A percentile compares a stretch with the other conserved stretches of the same genome.
These are phyloP conservation scores for Poeciliopsis gracilis DNA, from an alignment of 2,797 vertebrate species.

Conservation along the genomic window DNA sequence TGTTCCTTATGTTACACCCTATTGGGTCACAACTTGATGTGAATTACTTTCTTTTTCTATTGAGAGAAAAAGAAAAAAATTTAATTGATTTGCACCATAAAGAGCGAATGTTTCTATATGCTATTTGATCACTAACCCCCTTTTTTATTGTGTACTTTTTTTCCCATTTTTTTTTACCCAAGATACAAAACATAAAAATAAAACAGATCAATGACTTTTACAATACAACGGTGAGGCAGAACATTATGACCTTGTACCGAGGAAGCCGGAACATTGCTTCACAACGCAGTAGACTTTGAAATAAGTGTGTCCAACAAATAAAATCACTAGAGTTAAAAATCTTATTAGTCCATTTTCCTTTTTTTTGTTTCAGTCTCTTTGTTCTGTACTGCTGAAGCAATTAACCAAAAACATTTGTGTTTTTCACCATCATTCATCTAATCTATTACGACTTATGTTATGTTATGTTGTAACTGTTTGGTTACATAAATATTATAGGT, in stretches of 20 bases:
- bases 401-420: background rate
- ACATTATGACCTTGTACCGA: background rate
- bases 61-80: conserved; percentile 10
- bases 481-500: too few species aligned
- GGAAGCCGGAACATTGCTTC: background rate
- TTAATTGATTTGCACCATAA: background rate
- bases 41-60: conserved; percentile 12
- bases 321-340: background rate
- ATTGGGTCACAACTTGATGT: conserved; percentile 6
- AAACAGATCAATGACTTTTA: background rate
- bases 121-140: background rate
- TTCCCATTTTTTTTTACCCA: background rate
- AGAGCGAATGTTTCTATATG: background rate
- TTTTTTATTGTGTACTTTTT: background rate
- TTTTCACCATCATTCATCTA: background rate
- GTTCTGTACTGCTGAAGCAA: background rate
- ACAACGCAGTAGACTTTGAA: background rate
- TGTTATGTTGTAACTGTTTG: too few species aligned
- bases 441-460: background rate
- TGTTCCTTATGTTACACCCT: background rate
- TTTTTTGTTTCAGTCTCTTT: background rate
- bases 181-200: background rate
- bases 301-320: background rate
- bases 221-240: background rate
- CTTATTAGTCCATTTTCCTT: background rate